These are phyloP conservation scores for Acanthurus lineatus DNA, from an alignment of 2,797 vertebrate species.

Conservation along the genomic window DNA sequence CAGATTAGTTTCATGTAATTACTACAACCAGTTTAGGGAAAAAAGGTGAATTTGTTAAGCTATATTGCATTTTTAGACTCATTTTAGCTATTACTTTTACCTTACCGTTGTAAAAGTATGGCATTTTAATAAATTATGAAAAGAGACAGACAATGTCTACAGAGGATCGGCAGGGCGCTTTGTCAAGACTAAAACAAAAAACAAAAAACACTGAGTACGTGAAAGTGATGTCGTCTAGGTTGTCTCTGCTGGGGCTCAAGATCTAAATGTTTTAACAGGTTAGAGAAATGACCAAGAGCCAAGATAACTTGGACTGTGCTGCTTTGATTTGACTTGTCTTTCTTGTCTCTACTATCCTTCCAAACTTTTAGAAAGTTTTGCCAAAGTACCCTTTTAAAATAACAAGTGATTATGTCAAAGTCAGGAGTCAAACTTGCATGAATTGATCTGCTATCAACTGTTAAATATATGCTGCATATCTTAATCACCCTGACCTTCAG, in stretches of 20 bases:
- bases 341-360: neutral
- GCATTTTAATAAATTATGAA: neutral
- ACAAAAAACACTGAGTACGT: neutral
- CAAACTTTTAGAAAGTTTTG: neutral
- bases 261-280: neutral
- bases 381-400: neutral
- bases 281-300: neutral
- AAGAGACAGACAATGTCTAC: no score
- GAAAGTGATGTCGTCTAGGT: neutral
- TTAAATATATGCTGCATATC: neutral
- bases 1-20: neutral
- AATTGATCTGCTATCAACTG: neutral
- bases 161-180: neutral
- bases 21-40: neutral
- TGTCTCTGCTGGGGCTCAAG: neutral
- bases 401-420: neutral
- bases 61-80: neutral
- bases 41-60: neutral
- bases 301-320: no score
- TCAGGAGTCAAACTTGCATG: neutral
- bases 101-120: neutral
- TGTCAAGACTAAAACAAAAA: neutral
- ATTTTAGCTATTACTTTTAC: neutral
- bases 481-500: no score
- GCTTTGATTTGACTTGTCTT: neutral